phyloP scores from a whole-genome alignment of 2,113 vertebrate species.

The Neogale vison region DNA sequence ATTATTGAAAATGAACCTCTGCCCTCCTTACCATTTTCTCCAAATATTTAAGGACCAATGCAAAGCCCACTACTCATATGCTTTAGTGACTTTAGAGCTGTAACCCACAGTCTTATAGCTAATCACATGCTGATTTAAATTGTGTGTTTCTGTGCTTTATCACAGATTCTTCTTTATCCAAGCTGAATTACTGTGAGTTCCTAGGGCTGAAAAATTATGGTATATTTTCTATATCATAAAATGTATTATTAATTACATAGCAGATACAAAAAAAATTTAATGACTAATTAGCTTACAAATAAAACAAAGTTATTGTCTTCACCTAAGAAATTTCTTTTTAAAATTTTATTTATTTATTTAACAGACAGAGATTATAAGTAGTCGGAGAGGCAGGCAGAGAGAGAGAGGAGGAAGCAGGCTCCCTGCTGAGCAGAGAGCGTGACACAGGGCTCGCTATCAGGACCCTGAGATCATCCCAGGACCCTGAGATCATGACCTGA shows the following conservation, averaged over 20 bases:
- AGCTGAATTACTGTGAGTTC: background rate
- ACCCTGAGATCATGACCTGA: too few species aligned
- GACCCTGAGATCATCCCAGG: too few species aligned
- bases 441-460: too few species aligned
- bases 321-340: background rate
- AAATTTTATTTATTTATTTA: too few species aligned
- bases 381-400: too few species aligned
- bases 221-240: background rate
- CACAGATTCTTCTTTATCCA: background rate
- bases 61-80: background rate
- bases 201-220: background rate
- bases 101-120: background rate
- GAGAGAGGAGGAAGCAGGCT: too few species aligned
- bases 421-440: too few species aligned
- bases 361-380: too few species aligned
- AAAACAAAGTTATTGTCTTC: slow-evolving; percentile 17
- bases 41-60: background rate
- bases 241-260: background rate
- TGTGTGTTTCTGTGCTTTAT: background rate
- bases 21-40: background rate
- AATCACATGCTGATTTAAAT: background rate
- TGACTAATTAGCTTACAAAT: background rate
- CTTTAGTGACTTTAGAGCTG: background rate
- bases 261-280: background rate
- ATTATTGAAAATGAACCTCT: background rate